Conservation (phyloP, 2,797 vertebrate species). For the Danio kyathit region DNA sequence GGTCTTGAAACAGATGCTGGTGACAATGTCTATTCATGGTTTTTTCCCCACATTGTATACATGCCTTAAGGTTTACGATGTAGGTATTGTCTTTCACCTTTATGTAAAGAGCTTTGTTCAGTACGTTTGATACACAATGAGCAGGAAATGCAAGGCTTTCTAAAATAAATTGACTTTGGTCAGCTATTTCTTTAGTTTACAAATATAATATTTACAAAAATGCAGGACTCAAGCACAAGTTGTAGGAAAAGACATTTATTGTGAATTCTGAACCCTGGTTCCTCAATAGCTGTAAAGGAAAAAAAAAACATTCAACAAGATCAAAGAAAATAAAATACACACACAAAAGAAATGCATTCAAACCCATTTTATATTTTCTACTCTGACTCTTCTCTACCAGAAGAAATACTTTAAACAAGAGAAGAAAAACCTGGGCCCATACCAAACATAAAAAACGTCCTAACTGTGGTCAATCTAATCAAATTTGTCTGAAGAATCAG, state of each 20-base stretch:
- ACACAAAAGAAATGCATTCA: conserved; percentile 68
- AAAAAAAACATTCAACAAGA: conserved; percentile 35
- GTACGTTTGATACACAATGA: not conserved
- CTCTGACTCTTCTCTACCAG: conserved; percentile 32
- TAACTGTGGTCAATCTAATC: conserved; percentile 56
- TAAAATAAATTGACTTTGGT: conserved; percentile 3
- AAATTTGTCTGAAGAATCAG: conserved; percentile 69
- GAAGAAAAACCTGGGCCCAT: conserved; percentile 22
- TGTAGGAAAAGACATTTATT: conserved; percentile 86
- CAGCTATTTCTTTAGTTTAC: not conserved
- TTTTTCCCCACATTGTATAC: not conserved
- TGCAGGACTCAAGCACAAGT: conserved; percentile 52
- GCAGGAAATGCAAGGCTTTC: not conserved
- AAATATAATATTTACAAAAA: not conserved
- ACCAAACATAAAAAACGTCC: conserved; percentile 43
- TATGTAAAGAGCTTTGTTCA: not conserved
- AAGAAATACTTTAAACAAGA: conserved; percentile 25
- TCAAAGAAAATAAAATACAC: conserved; percentile 20
- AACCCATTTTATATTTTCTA: conserved; percentile 54
- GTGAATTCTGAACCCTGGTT: conserved; percentile 80
- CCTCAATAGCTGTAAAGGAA: conserved; percentile 74
- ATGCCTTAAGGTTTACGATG: conserved; percentile 25
- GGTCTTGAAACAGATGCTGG: not conserved
- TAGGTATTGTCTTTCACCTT: conserved; percentile 15
- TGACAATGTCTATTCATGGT: not conserved